Base-by-base conservation (phyloP, 2,888 invertebrate genomes). In the Heliconius hortense region DNA sequence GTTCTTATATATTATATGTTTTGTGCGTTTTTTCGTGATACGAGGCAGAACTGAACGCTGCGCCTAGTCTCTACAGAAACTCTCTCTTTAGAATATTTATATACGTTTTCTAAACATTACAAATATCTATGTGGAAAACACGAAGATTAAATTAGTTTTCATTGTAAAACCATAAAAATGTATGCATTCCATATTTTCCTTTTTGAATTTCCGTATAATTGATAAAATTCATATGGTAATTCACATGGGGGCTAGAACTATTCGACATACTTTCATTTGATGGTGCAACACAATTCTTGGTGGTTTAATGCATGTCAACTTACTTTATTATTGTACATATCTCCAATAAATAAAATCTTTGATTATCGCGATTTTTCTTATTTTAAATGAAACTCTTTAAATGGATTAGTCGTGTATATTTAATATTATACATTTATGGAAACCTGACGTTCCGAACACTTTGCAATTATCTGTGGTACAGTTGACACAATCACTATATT, bases 151-250 rank as follows among this genome's bases (percentile, higher is more conserved):
- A 66, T 66, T 66, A 15, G 4, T 59, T 72, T 72, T 63, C 35
- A 39, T 59, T 39, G 53, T 63, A 48, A 70, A 31, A 70, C 63
- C 69, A 70, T 74, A 74, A 70, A 64, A 35, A 74, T 4, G 43
- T 48, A 39, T 74, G 53, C 48, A 43, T 76, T 74, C 72, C 64
- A 76, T 72, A 72, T 72, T 76, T 78, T 76, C 66, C 69, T 72
- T 72, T 66, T 53, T 74, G 77, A 75, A 68, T 78, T 78, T 75
- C 77, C 77, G 67, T 78, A 59, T 68, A 75, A 77, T 75, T 78
- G 75, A 73, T 77, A 71, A 75, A 78, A 76, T 75, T n/a, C 75
- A 48, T 75, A 75, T 74, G 75, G 28, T 73, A 78, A 78, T 78
- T 60, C 59, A 43, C 53, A 77, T 78, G 76, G 73, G 78, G 78